These are phyloP conservation scores for Lasioglossum calceatum DNA, from an alignment of 2,888 invertebrate species.

Conservation along the genomic window DNA sequence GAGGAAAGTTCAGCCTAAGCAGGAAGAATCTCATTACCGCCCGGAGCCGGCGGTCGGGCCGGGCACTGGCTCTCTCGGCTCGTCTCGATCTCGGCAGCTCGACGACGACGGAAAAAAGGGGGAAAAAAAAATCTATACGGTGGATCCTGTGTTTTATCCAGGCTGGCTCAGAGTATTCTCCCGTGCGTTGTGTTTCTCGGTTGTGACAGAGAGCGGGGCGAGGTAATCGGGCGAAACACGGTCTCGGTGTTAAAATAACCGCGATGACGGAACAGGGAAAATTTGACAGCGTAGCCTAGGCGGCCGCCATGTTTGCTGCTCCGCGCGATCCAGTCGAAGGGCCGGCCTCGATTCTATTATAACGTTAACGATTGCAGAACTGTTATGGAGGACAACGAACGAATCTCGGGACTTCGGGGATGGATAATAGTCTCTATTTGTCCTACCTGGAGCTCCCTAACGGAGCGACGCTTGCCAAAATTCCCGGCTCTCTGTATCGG, in stretches of 20 bases:
- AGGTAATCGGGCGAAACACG: constrained; percentile 20
- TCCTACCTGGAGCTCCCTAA: constrained; percentile 78
- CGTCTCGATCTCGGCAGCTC: constrained; percentile 13
- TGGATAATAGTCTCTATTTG: constrained; percentile 8
- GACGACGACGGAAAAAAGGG: neutral
- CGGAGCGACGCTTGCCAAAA: constrained; percentile 72
- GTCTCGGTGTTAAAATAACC: constrained; percentile 57
- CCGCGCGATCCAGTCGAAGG: constrained; percentile 63
- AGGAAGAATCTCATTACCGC: constrained; percentile 68
- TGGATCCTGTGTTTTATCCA: neutral
- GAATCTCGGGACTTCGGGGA: neutral
- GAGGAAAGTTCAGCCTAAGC: constrained; percentile 58
- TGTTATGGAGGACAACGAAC: constrained; percentile 2
- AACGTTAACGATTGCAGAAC: constrained; percentile 4
- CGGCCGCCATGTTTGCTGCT: constrained; percentile 77
- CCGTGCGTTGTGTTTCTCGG: neutral
- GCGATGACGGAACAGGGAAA: constrained; percentile 58
- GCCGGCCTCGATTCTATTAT: constrained; percentile 44
- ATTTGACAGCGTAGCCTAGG: constrained; percentile 75
- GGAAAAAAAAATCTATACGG: neutral
- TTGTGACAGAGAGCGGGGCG: constrained; percentile 9
- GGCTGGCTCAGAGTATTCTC: constrained; percentile 22
- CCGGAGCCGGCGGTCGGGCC: constrained; percentile 46
- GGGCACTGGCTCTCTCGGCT: constrained; percentile 57
- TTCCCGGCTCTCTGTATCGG: constrained; percentile 65